These are phyloP conservation scores for Platyscapa corneri DNA, from an alignment of 1,140 invertebrate genomes.

Conservation along the genomic window DNA sequence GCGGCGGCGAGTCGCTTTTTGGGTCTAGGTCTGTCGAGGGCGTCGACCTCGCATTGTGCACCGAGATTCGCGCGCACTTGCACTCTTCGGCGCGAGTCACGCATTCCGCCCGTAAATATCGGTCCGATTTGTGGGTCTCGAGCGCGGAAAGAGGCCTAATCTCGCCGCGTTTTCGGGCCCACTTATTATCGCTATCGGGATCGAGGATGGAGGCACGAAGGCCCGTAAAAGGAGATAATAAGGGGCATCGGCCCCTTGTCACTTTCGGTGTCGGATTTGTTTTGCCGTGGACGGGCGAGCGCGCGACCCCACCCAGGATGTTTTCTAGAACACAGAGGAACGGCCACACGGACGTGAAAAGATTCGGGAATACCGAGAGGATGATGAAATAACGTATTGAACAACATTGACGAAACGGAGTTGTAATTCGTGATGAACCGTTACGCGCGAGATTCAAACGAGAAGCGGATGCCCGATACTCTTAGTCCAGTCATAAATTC, in stretches of 20 bases:
- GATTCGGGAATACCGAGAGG: neutral
- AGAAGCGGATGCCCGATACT: neutral
- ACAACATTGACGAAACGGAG: neutral
- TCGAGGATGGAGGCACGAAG: neutral
- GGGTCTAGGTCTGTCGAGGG: constrained; percentile 70
- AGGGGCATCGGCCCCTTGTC: neutral
- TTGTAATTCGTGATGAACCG: neutral
- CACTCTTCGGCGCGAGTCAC: constrained; percentile 18
- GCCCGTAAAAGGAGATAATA: neutral
- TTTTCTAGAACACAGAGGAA: neutral
- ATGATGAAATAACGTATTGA: neutral
- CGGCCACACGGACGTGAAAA: neutral
- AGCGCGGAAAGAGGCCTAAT: neutral
- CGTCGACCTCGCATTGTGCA: constrained; percentile 62
- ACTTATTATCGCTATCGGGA: neutral
- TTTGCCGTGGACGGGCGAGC: neutral
- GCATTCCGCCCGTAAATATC: constrained; percentile 32
- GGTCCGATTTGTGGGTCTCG: neutral
- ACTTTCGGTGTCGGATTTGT: neutral
- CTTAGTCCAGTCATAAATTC: neutral
- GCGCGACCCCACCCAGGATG: too few relatives aligned
- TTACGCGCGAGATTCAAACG: neutral
- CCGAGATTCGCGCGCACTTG: too few relatives aligned
- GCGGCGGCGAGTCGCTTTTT: constrained; percentile 61
- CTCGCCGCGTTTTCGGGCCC: neutral